Conservation (phyloP, 2,888 invertebrate species). For the Reticulitermes lucifugus region DNA sequence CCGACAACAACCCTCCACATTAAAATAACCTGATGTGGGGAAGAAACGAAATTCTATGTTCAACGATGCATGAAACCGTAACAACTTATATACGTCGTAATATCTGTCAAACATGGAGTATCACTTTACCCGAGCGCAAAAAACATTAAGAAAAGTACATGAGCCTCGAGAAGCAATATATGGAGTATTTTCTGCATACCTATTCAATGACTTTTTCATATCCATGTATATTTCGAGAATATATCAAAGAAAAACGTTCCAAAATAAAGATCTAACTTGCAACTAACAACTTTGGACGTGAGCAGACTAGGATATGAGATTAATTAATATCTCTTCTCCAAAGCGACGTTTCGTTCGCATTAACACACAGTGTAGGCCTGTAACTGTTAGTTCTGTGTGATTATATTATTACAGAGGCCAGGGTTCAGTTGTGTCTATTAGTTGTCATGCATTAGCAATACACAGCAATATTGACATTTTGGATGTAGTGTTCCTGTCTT, state of each 20-base stretch:
- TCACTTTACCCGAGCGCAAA: neutral
- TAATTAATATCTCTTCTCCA: neutral
- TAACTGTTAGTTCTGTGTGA: slow-evolving; percentile 6
- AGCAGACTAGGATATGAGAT: neutral
- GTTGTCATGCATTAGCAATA: neutral
- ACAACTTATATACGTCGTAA: neutral
- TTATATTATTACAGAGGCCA: neutral
- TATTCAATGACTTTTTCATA: too few species aligned
- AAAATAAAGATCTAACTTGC: neutral
- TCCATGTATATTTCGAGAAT: too few species aligned
- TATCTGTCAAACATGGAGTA: neutral
- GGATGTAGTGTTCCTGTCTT: neutral
- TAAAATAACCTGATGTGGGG: neutral
- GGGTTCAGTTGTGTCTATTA: neutral
- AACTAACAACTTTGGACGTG: slow-evolving; percentile 1
- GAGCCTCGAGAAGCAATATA: too few species aligned
- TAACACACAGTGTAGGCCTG: neutral
- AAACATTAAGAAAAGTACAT: neutral
- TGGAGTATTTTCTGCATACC: too few species aligned
- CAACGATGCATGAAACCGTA: neutral
- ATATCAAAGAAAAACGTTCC: too few species aligned
- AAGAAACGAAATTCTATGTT: neutral
- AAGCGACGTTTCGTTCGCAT: neutral
- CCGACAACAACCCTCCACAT: neutral
- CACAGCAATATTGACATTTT: slow-evolving; percentile 1